phyloP scores from a whole-genome alignment of 2,113 vertebrate species.

The Rhinichthys klamathensis region DNA sequence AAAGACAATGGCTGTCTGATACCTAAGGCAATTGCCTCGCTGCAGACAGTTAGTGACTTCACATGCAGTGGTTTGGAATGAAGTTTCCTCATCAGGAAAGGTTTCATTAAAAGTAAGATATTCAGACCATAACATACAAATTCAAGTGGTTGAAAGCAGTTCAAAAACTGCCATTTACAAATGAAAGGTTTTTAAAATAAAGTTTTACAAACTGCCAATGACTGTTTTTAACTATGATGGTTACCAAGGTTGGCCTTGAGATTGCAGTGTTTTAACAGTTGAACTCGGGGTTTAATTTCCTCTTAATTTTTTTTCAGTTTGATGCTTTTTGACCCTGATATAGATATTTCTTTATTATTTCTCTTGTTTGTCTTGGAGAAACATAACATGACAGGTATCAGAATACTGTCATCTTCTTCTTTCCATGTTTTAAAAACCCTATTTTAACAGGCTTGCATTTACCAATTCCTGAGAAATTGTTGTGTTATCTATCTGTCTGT shows the following conservation, averaged over 20 bases:
- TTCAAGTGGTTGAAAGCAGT: background rate
- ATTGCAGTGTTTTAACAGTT: background rate
- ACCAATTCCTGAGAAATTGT: background rate
- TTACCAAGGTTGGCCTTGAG: background rate
- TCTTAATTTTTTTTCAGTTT: no score
- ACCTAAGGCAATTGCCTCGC: background rate
- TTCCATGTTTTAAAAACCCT: background rate
- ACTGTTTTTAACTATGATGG: no score
- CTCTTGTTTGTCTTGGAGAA: background rate
- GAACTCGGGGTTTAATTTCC: no score
- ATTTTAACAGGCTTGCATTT: background rate
- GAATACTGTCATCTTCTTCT: background rate
- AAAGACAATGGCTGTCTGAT: background rate
- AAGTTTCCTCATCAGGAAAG: constrained; percentile 2
- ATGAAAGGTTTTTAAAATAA: no score
- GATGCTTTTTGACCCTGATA: no score
- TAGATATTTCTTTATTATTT: background rate
- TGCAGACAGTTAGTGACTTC: constrained; percentile 3
- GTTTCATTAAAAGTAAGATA: background rate
- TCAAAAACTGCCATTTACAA: background rate
- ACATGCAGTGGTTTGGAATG: background rate
- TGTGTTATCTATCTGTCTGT: no score
- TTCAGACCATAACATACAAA: background rate
- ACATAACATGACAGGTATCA: background rate
- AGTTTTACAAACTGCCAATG: background rate